Percentiles rank a stretch among this genome's conserved stretches.
Conservation (phyloP, 2,797 vertebrate species). For the Threskiornis aethiopicus region DNA sequence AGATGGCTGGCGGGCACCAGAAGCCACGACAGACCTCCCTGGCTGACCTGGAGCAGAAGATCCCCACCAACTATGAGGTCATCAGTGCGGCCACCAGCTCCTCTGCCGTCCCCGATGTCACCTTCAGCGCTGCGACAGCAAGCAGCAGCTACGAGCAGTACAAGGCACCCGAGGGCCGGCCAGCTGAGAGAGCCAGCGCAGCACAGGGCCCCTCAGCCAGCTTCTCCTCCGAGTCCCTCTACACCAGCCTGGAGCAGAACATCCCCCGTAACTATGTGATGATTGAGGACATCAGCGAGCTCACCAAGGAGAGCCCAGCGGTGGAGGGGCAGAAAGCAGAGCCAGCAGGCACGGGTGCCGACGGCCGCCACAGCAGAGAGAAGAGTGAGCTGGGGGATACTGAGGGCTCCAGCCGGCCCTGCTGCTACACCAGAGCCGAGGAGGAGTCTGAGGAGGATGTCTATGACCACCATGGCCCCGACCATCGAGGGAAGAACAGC, state of each 20-base stretch:
- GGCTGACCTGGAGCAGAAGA: conserved; percentile 95
- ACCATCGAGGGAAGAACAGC: conserved; percentile 79
- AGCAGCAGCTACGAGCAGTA: conserved; percentile 87
- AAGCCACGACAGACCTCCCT: conserved; percentile 93
- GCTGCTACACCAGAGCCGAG: conserved; percentile 87
- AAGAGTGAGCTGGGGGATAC: conserved; percentile 76
- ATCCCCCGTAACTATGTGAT: conserved; percentile 98
- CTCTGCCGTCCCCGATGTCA: conserved; percentile 82
- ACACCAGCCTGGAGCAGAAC: conserved; percentile 93
- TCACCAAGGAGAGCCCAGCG: conserved; percentile 90
- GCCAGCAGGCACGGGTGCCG: conserved; percentile 51
- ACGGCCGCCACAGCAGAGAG: conserved; percentile 82
- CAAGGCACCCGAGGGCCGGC: conserved; percentile 81
- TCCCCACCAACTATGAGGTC: conserved; percentile 96
- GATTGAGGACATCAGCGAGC: conserved; percentile 98
- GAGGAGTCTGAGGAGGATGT: conserved; percentile 93
- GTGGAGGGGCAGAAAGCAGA: conserved; percentile 85
- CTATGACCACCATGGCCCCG: conserved; percentile 88
- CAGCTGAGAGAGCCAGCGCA: conserved; percentile 77
- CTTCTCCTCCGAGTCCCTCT: conserved; percentile 89
- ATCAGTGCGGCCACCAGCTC: conserved; percentile 86
- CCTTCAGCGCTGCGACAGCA: conserved; percentile 77
- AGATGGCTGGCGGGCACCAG: conserved; percentile 85
- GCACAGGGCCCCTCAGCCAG: conserved; percentile 85
- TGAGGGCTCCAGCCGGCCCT: conserved; percentile 79